Percentiles rank a stretch among this genome's conserved stretches.
These are phyloP conservation scores for Anguilla marmorata DNA, from an alignment of 2,797 vertebrate genomes.

Conservation along the genomic window DNA sequence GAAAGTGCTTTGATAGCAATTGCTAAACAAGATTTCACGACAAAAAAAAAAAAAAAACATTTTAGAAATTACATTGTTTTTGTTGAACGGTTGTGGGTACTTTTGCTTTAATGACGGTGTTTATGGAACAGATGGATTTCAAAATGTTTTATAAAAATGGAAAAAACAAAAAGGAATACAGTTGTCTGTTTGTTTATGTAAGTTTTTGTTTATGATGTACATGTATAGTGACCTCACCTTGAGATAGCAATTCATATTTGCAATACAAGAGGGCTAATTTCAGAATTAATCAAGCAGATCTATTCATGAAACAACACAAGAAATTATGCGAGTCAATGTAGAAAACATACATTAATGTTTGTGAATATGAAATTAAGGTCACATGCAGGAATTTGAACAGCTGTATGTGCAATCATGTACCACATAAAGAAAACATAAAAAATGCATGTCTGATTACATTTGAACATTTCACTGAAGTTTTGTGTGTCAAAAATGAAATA, in stretches of 20 bases:
- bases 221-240: background rate
- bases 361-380: too few species aligned
- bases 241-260: background rate
- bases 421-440: background rate
- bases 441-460: too few species aligned
- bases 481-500: background rate
- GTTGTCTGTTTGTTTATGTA: background rate
- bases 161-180: conserved; percentile 12
- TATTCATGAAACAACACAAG: background rate
- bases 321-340: too few species aligned
- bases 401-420: too few species aligned
- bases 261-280: background rate
- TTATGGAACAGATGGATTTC: conserved; percentile 17
- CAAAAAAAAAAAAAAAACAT: background rate
- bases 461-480: too few species aligned
- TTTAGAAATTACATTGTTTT: conserved; percentile 20
- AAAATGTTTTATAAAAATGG: conserved; percentile 19
- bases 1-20: background rate
- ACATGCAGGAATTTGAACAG: too few species aligned
- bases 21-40: background rate
- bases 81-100: conserved; percentile 19
- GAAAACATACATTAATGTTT: too few species aligned
- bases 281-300: background rate
- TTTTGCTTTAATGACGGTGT: conserved; percentile 15
- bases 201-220: background rate